phyloP scores from a whole-genome alignment of 1,140 invertebrate species.

The Neotoxoptera formosana region DNA sequence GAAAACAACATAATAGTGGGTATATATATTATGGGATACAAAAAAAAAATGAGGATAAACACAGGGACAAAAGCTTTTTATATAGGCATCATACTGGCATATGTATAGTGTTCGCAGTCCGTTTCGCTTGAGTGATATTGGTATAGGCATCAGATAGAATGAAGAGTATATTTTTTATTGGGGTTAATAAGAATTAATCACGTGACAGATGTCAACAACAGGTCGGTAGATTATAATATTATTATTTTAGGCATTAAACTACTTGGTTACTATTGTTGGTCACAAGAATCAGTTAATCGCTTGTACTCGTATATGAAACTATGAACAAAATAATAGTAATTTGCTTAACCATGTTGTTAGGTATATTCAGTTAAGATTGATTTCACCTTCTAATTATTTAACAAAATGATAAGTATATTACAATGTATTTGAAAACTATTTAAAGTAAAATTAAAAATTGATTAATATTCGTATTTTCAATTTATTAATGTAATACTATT shows the following conservation, averaged over 20 bases:
- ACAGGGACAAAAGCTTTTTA: not conserved
- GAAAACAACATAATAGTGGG: not conserved
- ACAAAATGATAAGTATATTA: not conserved
- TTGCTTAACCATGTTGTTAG: not conserved
- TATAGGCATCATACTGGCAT: too few species aligned
- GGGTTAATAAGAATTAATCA: not conserved
- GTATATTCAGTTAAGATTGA: not conserved
- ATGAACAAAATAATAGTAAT: not conserved
- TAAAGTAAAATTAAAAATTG: not conserved
- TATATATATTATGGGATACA: not conserved
- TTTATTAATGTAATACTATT: not conserved
- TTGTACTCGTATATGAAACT: not conserved
- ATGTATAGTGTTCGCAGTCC: not conserved
- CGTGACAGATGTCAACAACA: not conserved
- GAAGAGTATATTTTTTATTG: not conserved
- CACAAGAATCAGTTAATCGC: not conserved
- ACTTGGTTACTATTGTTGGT: not conserved
- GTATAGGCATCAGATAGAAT: not conserved
- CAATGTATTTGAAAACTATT: not conserved
- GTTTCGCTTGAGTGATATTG: not conserved
- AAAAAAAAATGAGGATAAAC: constrained; percentile 4
- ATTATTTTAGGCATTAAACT: too few species aligned
- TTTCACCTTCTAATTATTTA: not conserved
- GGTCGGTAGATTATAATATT: not conserved
- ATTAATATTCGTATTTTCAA: not conserved